Evolutionary conservation across 2,888 invertebrate genomes (phyloP).

Genomic region (Yponomeuta sedellus): DNA sequence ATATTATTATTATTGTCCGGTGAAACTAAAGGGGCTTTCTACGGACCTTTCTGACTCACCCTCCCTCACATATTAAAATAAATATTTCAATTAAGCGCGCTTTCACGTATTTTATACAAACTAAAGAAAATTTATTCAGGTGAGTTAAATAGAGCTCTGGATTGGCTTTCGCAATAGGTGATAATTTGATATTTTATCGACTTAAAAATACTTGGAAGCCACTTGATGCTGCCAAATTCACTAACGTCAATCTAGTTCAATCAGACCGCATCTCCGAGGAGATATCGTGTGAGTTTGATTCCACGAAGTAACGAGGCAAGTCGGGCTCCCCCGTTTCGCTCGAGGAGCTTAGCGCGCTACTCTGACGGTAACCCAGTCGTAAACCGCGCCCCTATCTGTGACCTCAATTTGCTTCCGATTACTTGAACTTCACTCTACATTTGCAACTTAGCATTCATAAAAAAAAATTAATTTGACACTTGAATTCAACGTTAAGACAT

Average conservation of each 20-base stretch:
- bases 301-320: neutral
- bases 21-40: neutral
- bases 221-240: no score
- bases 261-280: neutral
- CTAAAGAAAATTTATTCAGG: no score
- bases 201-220: no score
- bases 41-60: no score
- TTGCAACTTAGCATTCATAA: neutral
- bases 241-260: no score
- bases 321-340: neutral
- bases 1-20: conserved; percentile 17
- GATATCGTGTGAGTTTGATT: neutral
- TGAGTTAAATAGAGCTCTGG: no score
- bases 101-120: no score
- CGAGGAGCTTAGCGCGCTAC: neutral
- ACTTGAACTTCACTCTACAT: neutral
- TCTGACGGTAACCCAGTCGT: neutral
- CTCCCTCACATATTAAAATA: no score
- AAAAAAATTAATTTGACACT: neutral
- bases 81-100: no score
- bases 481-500: neutral
- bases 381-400: neutral
- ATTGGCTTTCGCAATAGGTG: no score
- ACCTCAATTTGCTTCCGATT: conserved; percentile 5
- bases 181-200: no score